Percentiles rank a stretch among this genome's conserved stretches.
These are phyloP conservation scores for Pocillopora grandis DNA, from an alignment of 92 coral and sea anemone species.

Conservation along the genomic window DNA sequence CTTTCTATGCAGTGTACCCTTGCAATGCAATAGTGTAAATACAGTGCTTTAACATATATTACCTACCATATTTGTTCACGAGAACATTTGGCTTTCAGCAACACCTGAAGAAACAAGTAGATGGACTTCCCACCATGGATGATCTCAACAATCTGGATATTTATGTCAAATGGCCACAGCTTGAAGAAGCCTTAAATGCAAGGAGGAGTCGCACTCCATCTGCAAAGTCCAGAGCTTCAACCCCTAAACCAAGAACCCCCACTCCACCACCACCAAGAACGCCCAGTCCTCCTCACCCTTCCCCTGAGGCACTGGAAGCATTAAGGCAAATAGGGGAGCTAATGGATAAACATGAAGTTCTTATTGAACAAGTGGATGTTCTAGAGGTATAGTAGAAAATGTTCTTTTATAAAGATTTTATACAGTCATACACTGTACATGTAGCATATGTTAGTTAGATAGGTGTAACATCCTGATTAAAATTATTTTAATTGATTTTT, in stretches of 20 bases:
- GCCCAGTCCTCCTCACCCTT: slow-evolving; percentile 79
- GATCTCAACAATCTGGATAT: slow-evolving; percentile 84
- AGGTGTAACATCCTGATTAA: too few relatives aligned
- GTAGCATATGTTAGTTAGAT: too few relatives aligned
- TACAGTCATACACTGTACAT: too few relatives aligned
- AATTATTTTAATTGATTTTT: too few relatives aligned
- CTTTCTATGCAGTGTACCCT: too few relatives aligned
- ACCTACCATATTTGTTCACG: background rate
- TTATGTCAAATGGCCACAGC: slow-evolving; percentile 97
- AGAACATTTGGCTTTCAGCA: slow-evolving; percentile 51
- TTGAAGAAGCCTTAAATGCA: slow-evolving; percentile 89
- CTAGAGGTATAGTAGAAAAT: slow-evolving; percentile 67
- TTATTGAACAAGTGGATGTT: slow-evolving; percentile 67
- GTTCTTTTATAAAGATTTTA: too few relatives aligned
- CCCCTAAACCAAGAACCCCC: slow-evolving; percentile 67
- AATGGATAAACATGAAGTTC: slow-evolving; percentile 74
- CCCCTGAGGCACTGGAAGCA: slow-evolving; percentile 86
- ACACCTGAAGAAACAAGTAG: slow-evolving; percentile 72
- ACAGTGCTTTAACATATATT: background rate
- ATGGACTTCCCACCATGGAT: slow-evolving; percentile 87
- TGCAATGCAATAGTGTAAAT: too few relatives aligned
- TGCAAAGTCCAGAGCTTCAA: slow-evolving; percentile 49
- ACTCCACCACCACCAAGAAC: slow-evolving; percentile 75
- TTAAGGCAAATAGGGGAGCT: slow-evolving; percentile 91
- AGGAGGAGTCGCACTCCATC: slow-evolving; percentile 73